Evolutionary conservation across 64 coral and sea anemone species (phyloP).

Genomic region (Stylophora pistillata): DNA sequence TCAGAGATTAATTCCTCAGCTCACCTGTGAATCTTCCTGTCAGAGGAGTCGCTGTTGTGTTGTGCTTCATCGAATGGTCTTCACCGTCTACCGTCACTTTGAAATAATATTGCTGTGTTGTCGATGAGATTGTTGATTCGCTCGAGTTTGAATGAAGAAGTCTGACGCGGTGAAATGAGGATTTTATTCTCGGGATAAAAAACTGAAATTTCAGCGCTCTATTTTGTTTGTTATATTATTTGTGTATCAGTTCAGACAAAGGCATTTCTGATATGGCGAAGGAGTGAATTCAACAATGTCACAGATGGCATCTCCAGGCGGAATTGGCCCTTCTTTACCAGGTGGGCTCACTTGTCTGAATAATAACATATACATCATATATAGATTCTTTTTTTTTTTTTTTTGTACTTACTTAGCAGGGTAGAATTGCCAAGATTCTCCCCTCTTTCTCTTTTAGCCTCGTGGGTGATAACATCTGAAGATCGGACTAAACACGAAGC

Average conservation of each 20-base stretch:
- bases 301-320: conserved; percentile 18
- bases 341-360: neutral
- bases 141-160: too few species aligned
- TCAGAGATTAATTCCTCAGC: neutral
- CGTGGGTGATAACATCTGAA: conserved; percentile 90
- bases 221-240: too few species aligned
- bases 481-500: conserved; percentile 93
- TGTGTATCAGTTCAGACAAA: neutral
- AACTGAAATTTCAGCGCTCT: neutral
- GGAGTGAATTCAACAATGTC: conserved; percentile 1
- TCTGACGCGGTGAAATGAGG: neutral
- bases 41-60: neutral
- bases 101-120: neutral
- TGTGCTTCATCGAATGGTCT: neutral
- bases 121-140: neutral
- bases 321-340: conserved; percentile 10
- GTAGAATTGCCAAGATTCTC: too few species aligned
- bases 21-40: neutral
- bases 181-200: neutral
- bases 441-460: neutral
- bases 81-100: neutral
- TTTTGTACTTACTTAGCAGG: neutral
- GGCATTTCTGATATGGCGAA: conserved; percentile 10
- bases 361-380: neutral
- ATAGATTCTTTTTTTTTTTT: neutral